Conservation (phyloP, 2,113 vertebrate genomes). For the Candoia aspera region DNA sequence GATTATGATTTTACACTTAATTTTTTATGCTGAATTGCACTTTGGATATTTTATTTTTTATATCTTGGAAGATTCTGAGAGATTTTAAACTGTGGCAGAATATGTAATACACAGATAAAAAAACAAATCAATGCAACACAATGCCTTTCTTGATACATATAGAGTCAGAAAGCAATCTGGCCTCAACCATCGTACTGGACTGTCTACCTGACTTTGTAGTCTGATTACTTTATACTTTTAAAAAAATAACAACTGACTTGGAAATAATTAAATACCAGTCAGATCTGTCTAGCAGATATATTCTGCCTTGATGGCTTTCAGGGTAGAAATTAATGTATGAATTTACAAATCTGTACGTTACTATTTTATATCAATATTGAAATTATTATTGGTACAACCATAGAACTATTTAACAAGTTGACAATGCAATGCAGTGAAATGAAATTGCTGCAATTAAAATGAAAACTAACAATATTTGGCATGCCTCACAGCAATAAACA, state of each 20-base stretch:
- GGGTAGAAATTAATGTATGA: constrained; percentile 3
- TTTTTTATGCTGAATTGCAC: no score
- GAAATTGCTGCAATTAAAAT: neutral
- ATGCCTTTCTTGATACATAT: no score
- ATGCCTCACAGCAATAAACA: neutral
- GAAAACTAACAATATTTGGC: neutral
- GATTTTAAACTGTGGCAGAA: no score
- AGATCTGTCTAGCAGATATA: neutral
- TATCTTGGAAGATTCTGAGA: no score
- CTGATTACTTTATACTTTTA: neutral
- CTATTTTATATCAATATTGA: neutral
- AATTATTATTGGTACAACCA: neutral
- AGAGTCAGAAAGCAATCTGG: no score
- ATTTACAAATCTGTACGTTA: neutral
- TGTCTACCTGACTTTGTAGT: neutral
- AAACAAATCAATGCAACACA: no score
- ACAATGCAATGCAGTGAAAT: neutral
- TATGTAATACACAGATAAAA: no score
- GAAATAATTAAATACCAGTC: neutral
- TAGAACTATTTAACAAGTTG: neutral
- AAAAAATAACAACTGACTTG: neutral
- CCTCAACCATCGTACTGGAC: neutral
- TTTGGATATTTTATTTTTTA: no score
- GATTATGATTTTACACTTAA: no score
- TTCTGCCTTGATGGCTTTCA: neutral